Evolutionary conservation across 2,113 vertebrate species (phyloP).

Genomic region (Calidris pygmaea): DNA sequence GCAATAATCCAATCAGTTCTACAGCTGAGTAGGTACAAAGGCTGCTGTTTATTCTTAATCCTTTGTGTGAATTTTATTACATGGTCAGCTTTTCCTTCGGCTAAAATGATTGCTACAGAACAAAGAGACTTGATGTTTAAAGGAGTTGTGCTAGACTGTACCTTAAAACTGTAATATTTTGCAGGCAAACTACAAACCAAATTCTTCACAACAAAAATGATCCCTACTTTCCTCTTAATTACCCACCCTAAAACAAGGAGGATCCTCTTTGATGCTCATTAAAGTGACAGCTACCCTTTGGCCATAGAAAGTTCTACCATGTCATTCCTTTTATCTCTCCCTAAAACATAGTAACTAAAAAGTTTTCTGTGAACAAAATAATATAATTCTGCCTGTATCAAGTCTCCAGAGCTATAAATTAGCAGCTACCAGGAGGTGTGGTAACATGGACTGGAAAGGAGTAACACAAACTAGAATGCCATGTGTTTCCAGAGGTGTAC

Average conservation of each 20-base stretch:
- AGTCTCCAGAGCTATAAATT: neutral
- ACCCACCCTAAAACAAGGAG: neutral
- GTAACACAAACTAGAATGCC: neutral
- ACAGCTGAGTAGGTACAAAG: neutral
- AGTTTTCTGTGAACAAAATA: neutral
- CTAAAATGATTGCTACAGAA: neutral
- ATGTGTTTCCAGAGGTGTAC: neutral
- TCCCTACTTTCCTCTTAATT: neutral
- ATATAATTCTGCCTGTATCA: neutral
- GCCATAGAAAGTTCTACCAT: neutral
- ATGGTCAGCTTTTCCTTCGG: neutral
- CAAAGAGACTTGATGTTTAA: neutral
- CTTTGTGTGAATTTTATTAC: slow-evolving; percentile 22
- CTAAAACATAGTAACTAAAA: neutral
- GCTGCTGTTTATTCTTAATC: neutral
- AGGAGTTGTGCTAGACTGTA: neutral
- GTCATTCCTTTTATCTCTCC: neutral
- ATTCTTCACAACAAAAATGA: neutral
- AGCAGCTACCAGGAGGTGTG: neutral
- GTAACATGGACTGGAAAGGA: neutral
- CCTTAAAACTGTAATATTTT: neutral
- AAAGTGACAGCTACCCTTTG: neutral
- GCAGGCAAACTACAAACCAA: neutral
- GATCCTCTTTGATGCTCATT: neutral
- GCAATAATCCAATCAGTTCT: neutral